Evolutionary conservation across 2,113 vertebrate species (phyloP).

Genomic region (Onychorhynchus coronatus): DNA sequence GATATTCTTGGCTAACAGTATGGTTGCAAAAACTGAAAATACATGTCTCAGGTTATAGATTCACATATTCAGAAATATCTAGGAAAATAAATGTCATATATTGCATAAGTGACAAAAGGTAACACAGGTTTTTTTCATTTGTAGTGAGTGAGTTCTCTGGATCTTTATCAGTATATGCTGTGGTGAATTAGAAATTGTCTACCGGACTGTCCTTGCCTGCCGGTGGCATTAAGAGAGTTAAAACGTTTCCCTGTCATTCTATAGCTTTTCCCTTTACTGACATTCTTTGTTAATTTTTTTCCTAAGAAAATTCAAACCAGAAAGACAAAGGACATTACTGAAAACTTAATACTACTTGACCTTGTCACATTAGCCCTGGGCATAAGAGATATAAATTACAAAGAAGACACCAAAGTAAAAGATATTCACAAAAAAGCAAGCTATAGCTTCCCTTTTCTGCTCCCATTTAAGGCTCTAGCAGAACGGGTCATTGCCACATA

Average conservation of each 20-base stretch:
- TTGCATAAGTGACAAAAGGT: neutral
- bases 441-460: slow-evolving; percentile 73
- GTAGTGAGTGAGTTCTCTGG: neutral
- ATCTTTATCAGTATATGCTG: neutral
- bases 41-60: neutral
- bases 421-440: slow-evolving; percentile 69
- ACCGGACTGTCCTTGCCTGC: neutral
- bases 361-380: slow-evolving; percentile 83
- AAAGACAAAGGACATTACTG: slow-evolving; percentile 82
- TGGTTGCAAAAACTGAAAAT: neutral
- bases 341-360: slow-evolving; percentile 84
- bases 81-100: neutral
- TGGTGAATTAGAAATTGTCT: neutral
- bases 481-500: slow-evolving; percentile 12
- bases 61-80: neutral
- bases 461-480: slow-evolving; percentile 59
- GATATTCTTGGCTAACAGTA: neutral
- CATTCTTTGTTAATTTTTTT: slow-evolving; percentile 75
- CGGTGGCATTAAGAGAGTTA: slow-evolving; percentile 57
- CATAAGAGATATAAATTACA: slow-evolving; percentile 83
- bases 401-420: slow-evolving; percentile 78
- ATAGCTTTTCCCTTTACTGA: slow-evolving; percentile 67
- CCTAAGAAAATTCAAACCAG: slow-evolving; percentile 82
- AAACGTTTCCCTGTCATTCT: slow-evolving; percentile 35
- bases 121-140: neutral